phyloP scores from a whole-genome alignment of 1,140 invertebrate genomes.

The Nautilus pompilius region DNA sequence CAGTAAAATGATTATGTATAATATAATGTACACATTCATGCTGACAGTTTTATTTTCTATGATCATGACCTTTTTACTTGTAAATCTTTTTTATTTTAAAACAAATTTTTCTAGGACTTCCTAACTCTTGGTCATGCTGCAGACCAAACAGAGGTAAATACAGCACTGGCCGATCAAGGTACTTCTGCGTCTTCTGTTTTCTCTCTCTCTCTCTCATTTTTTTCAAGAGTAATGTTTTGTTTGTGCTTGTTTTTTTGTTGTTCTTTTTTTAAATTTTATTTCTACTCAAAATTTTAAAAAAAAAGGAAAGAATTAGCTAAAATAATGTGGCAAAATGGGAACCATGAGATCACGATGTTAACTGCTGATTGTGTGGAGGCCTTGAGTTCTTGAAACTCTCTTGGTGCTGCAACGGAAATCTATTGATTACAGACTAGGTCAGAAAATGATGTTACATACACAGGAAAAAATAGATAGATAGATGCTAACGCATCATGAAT shows the following conservation, averaged over 20 bases:
- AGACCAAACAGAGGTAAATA: conserved; percentile 75
- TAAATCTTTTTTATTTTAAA: conserved; percentile 6
- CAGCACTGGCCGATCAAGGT: conserved; percentile 67
- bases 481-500: too few species aligned
- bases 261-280: background rate
- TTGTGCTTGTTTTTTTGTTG: background rate
- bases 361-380: too few species aligned
- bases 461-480: too few species aligned
- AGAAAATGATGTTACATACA: too few species aligned
- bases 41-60: background rate
- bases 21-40: too few species aligned
- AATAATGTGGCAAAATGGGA: too few species aligned
- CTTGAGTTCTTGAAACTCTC: too few species aligned
- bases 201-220: background rate
- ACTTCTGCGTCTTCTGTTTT: conserved; percentile 1
- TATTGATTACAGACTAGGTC: too few species aligned
- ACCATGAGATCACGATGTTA: too few species aligned
- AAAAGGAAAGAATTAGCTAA: too few species aligned
- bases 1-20: too few species aligned
- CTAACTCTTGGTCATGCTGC: conserved; percentile 81
- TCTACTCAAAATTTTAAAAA: background rate
- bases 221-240: background rate
- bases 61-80: background rate
- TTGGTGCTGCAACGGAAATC: too few species aligned
- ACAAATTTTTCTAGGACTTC: conserved; percentile 68